Conservation (phyloP, 2,797 vertebrate genomes). For the Coregonus ussuriensis region DNA sequence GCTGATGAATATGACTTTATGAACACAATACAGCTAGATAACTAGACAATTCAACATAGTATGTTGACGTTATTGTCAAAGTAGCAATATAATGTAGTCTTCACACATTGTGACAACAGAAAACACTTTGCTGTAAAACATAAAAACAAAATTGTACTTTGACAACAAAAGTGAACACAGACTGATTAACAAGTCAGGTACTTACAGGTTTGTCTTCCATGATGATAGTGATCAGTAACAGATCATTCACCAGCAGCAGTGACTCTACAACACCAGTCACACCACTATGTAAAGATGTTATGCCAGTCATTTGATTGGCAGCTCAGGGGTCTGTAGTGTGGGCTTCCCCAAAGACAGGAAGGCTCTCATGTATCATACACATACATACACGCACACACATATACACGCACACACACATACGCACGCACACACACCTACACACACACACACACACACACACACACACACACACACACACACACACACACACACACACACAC, state of each 20-base stretch:
- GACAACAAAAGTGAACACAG: constrained; percentile 9
- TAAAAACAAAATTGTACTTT: constrained; percentile 30
- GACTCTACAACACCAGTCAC: constrained; percentile 36
- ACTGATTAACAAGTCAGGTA: neutral
- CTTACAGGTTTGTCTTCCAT: constrained; percentile 66
- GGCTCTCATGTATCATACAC: constrained; percentile 18
- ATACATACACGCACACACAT: constrained; percentile 20
- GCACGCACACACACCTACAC: neutral
- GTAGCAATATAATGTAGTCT: constrained; percentile 4
- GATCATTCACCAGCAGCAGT: constrained; percentile 51
- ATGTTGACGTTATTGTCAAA: neutral
- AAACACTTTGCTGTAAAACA: constrained; percentile 2
- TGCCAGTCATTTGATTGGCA: constrained; percentile 59
- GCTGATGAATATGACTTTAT: neutral
- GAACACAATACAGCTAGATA: neutral
- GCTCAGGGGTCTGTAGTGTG: constrained; percentile 43
- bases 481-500: constrained; percentile 5
- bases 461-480: neutral
- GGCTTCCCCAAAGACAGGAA: constrained; percentile 40
- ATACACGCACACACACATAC: neutral
- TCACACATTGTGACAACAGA: constrained; percentile 46
- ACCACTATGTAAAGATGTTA: constrained; percentile 39
- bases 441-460: constrained; percentile 4
- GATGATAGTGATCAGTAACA: constrained; percentile 45
- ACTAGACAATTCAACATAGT: neutral